These are phyloP conservation scores for Tipula unca DNA, from an alignment of 2,888 invertebrate genomes.

Conservation along the genomic window DNA sequence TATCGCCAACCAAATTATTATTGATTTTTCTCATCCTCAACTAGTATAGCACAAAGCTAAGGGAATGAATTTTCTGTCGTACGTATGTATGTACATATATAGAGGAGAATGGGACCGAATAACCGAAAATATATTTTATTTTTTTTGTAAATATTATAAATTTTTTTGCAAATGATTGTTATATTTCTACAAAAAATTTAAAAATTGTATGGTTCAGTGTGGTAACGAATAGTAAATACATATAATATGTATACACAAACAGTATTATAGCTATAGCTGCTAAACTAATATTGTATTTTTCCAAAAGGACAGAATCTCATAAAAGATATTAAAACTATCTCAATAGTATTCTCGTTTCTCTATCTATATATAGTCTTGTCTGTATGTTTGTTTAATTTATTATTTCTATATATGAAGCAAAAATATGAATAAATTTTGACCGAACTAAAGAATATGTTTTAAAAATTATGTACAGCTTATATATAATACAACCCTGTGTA, in stretches of 20 bases:
- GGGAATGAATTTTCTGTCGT: neutral
- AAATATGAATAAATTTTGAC: neutral
- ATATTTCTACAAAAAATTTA: no score
- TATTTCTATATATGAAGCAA: neutral
- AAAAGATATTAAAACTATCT: neutral
- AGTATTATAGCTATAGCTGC: neutral
- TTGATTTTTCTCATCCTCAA: neutral
- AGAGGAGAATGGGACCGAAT: neutral
- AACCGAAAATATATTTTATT: neutral
- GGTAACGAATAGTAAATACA: no score
- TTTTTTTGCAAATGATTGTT: neutral
- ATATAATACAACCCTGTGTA: neutral
- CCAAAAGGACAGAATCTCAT: no score
- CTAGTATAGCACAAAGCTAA: neutral
- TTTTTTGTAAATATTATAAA: neutral
- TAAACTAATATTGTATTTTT: neutral
- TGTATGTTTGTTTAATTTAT: neutral
- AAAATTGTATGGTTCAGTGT: no score
- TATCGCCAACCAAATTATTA: neutral
- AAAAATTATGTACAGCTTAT: no score
- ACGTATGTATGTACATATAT: no score
- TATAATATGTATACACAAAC: neutral
- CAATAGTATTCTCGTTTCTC: neutral
- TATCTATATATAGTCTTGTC: neutral
- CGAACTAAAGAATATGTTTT: no score